A percentile compares a stretch with the other conserved stretches of the same genome.
phyloP scores from a whole-genome alignment of 2,888 invertebrate species.

The Xestia xanthographa region DNA sequence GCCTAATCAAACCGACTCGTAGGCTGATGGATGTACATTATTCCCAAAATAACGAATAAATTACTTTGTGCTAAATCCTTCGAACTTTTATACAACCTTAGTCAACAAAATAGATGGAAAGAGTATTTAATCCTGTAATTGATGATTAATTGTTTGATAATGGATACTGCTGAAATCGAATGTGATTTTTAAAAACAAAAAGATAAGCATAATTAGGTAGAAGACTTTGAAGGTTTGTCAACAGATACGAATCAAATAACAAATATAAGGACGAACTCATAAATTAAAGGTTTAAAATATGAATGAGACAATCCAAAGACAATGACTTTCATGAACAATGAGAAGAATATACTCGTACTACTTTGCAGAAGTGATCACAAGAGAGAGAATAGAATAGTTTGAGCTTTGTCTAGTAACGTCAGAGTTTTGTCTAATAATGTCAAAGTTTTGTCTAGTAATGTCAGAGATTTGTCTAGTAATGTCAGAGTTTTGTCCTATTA shows the following conservation, averaged over 20 bases:
- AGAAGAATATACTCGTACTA: conserved; percentile 8
- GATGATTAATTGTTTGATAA: conserved; percentile 4
- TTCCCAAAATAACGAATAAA: conserved; percentile 40
- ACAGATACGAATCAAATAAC: conserved; percentile 37
- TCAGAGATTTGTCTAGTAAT: too few relatives aligned
- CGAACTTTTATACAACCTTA: conserved; percentile 21
- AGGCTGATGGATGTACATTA: conserved; percentile 45
- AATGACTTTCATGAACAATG: background rate
- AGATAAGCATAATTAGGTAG: background rate
- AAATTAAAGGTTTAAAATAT: background rate
- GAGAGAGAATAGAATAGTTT: background rate
- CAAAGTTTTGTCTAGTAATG: too few relatives aligned
- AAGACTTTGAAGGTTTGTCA: conserved; percentile 3
- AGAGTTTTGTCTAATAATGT: background rate
- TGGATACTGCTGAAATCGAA: conserved; percentile 14
- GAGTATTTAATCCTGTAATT: conserved; percentile 22
- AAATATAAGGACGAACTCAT: conserved; percentile 10
- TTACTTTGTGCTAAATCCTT: conserved; percentile 14
- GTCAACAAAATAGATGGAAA: conserved; percentile 15
- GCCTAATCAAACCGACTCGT: conserved; percentile 41
- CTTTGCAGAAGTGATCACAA: background rate
- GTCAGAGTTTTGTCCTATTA: too few relatives aligned
- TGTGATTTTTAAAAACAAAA: background rate
- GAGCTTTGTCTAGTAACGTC: too few relatives aligned
- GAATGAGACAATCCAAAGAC: background rate